Base-by-base conservation (phyloP, 1,140 invertebrate genomes). In the Drosophila azteca region DNA sequence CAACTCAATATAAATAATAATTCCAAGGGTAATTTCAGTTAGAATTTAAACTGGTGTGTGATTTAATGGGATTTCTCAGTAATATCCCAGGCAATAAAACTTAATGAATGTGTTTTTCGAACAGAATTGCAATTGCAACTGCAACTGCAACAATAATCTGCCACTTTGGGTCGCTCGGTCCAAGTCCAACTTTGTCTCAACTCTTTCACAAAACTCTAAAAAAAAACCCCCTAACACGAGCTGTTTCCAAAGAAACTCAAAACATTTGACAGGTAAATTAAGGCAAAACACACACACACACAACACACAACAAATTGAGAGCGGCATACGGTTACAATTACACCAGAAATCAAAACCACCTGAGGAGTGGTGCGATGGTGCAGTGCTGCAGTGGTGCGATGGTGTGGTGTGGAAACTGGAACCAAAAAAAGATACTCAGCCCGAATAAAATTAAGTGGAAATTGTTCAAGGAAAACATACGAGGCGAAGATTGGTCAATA, bases 191-290 rank as follows among this genome's bases (percentile, higher is more conserved):
- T 50, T 39, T 39, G 26, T 13, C 31, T 48, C 45, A 46, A 24
- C 29, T 59, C 8, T 20, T 44, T 61, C 49, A 20, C 57, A 61
- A 65, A 48, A 29, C 3, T 6, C 24, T 26, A 0, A 26, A 6
- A 29, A 29, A 31, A 31, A 31, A 26, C 24, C 35, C 35, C 11
- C 9, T 2, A 9, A 31, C 31, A 9, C 8, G 31, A 31, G 13
- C 26, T 26, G 68, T 66, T 53, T 54, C 58, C 41, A 60, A 74
- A 59, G 62, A 43, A 57, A 78, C 62, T 65, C 20, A 71, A 75
- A 53, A 76, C 48, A 65, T 81, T 78, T 82, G 82, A 82, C 82
- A 87, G 74, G 43, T 76, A 66, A 87, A 87, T 85, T 43, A 79
- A 80, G 60, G 72, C 61, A 77, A 65, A 49, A 22, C 11, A 39